A percentile compares a stretch with the other conserved stretches of the same genome.
phyloP scores from a whole-genome alignment of 2,888 invertebrate genomes.

The Lobophora halterata region DNA sequence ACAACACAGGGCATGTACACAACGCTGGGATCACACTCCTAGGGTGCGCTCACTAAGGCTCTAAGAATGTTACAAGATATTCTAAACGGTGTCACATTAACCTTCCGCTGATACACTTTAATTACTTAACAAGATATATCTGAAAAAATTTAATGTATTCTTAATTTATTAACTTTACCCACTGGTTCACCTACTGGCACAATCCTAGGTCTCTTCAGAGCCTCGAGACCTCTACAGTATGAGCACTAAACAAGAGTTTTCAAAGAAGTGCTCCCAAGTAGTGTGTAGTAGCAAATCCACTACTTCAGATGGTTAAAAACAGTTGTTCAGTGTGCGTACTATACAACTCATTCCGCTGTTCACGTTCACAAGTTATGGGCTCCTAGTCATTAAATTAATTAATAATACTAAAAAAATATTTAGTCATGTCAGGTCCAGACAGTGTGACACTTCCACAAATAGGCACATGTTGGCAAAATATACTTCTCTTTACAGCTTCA shows the following conservation, averaged over 20 bases:
- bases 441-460: conserved; percentile 41
- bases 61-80: conserved; percentile 70
- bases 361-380: conserved; percentile 66
- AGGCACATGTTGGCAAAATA: conserved; percentile 33
- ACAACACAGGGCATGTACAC: conserved; percentile 28
- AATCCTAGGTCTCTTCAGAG: conserved; percentile 54
- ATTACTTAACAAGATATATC: conserved; percentile 82
- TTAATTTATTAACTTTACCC: conserved; percentile 77
- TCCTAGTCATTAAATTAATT: conserved; percentile 47
- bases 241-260: no score
- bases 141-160: conserved; percentile 79
- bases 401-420: conserved; percentile 52
- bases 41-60: conserved; percentile 69
- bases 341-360: conserved; percentile 55
- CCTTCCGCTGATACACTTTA: conserved; percentile 76
- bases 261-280: no score
- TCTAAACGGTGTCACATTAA: conserved; percentile 60
- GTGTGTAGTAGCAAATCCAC: no score
- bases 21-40: conserved; percentile 55
- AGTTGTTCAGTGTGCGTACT: no score
- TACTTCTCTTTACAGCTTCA: conserved; percentile 21
- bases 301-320: no score
- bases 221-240: no score
- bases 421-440: conserved; percentile 63
- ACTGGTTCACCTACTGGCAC: conserved; percentile 72